Base-by-base conservation (phyloP, 2,113 vertebrate genomes). In the Erythrocercus mccallii region DNA sequence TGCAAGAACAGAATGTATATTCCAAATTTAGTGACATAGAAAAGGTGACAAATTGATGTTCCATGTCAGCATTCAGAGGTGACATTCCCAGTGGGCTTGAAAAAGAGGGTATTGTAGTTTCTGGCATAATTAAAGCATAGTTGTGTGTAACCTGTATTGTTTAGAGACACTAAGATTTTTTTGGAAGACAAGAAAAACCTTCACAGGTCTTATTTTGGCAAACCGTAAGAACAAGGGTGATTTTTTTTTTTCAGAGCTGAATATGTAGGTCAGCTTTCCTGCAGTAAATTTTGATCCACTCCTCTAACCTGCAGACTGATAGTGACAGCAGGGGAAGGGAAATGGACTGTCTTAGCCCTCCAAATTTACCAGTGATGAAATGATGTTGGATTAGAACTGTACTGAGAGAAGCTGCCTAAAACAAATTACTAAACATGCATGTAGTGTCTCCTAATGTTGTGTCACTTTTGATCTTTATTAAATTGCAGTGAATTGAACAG, bases 401-500 rank as follows among this genome's bases (percentile, higher is more conserved):
- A 48, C 61, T 31, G 10, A 81, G 61, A 90, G 56, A 60, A 94
- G 65, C 40, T 88, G 56, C 62, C 53, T 82, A 42, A 86, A 95
- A 84, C 24, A 65, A 66, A 38, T 30, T 53, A 50, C 40, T 77
- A 45, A 89, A 71, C 12, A 17, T 54, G 53, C 57, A 65, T 79
- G 17, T 5, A 3, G 61, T 78, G 40, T 81, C 40, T 81, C 31
- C 31, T 69, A 24, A 62, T 74, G 10, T 73, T 73, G 51, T 88
- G 73, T 91, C 48, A 27, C 72, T 73, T 93, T 44, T n/a, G 27
- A 38, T 65, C 27, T 61, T n/a, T 65, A 70, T 95, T 95, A 95
- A 95, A 95, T 47, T 72, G 57, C 62, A 73, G 73, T 91, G 84
- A 97, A 91, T 42, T 81, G 73, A 92, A 79, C 78, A 87, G 81